Evolutionary conservation across 2,113 vertebrate genomes (phyloP).

Genomic region (Sitta europaea): DNA sequence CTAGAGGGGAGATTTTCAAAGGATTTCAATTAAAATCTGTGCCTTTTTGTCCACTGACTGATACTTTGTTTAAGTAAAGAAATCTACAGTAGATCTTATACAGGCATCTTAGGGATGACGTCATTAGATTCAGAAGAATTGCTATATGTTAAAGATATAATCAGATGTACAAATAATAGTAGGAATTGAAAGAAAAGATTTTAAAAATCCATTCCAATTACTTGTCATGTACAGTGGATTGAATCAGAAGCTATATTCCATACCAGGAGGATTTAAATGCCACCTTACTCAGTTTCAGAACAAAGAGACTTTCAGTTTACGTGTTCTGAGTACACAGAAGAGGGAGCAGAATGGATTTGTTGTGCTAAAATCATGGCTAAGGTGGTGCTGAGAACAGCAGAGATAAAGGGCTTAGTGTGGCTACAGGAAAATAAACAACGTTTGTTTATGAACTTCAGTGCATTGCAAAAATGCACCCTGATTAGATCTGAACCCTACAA

Average conservation of each 20-base stretch:
- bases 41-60: background rate
- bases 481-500: background rate
- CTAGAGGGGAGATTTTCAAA: background rate
- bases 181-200: background rate
- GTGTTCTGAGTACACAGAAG: background rate
- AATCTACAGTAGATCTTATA: background rate
- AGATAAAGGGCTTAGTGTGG: slow-evolving; percentile 1
- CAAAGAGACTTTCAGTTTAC: slow-evolving; percentile 25
- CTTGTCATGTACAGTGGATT: background rate
- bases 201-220: background rate
- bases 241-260: background rate
- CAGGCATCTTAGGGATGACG: background rate
- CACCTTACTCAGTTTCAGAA: background rate
- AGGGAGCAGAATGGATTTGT: background rate
- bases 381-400: background rate
- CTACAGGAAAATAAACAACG: background rate
- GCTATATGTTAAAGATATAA: background rate
- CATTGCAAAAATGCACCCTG: background rate
- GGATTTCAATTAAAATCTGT: background rate
- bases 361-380: background rate
- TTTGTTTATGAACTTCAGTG: background rate
- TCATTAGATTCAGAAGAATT: background rate
- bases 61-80: background rate
- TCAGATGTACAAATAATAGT: background rate
- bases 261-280: background rate